Evolutionary conservation across 2,797 vertebrate genomes (phyloP).

Genomic region (Sebastes diaconus): DNA sequence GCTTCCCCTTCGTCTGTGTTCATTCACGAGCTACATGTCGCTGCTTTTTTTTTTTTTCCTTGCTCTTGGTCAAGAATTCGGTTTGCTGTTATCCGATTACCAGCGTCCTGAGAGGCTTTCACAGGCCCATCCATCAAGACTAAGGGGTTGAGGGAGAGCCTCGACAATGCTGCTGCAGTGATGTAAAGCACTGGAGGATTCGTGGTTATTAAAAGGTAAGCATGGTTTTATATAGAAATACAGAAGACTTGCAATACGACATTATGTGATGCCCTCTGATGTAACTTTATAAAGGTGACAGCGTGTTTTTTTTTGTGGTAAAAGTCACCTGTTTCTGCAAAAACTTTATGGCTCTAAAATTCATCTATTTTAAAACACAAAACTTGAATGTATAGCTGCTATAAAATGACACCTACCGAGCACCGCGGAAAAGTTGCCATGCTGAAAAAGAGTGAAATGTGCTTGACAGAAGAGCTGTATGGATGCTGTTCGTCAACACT

Average conservation of each 20-base stretch:
- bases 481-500: slow-evolving; percentile 34
- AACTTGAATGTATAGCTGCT: neutral
- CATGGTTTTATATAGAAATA: slow-evolving; percentile 40
- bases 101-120: slow-evolving; percentile 72
- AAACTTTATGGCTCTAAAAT: slow-evolving; percentile 7
- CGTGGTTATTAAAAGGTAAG: slow-evolving; percentile 57
- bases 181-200: slow-evolving; percentile 57
- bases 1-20: slow-evolving; percentile 47
- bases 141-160: slow-evolving; percentile 65
- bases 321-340: slow-evolving; percentile 2
- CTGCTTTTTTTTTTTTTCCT: neutral
- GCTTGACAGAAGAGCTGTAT: slow-evolving; percentile 45
- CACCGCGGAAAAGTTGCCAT: slow-evolving; percentile 17
- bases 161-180: slow-evolving; percentile 56
- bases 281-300: neutral
- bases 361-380: neutral
- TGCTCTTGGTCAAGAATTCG: slow-evolving; percentile 71
- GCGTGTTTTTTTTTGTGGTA: neutral
- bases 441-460: slow-evolving; percentile 25
- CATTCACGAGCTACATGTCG: slow-evolving; percentile 64
- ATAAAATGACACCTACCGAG: neutral
- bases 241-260: neutral
- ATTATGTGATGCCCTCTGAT: neutral
- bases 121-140: slow-evolving; percentile 78
- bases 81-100: slow-evolving; percentile 76